These are phyloP conservation scores for Oreortyx pictus DNA, from an alignment of 2,797 vertebrate genomes.

Conservation along the genomic window DNA sequence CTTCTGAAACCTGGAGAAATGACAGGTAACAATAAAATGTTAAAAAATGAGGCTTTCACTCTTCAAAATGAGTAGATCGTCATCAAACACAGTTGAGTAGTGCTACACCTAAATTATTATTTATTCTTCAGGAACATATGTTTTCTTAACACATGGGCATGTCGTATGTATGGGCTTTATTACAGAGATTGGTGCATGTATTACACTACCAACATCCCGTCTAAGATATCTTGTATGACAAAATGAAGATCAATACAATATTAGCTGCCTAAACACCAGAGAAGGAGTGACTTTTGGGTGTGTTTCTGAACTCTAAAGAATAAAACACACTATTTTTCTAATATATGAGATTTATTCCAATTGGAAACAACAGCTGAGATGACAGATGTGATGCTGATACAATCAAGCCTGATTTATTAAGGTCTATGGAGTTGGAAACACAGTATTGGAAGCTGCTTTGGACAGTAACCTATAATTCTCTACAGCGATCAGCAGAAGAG, in stretches of 20 bases:
- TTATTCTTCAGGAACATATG: not conserved
- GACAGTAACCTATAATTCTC: constrained; percentile 37
- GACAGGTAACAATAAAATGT: not conserved
- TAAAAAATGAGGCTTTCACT: not conserved
- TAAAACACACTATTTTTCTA: not conserved
- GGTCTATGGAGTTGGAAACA: not conserved
- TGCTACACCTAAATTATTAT: not conserved
- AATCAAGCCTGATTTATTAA: constrained; percentile 48
- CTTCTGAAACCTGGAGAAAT: not conserved
- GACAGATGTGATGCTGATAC: constrained; percentile 49
- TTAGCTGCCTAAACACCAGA: not conserved
- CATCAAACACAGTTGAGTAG: not conserved
- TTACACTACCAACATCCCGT: not conserved
- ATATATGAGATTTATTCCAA: not conserved
- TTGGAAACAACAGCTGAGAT: constrained; percentile 15
- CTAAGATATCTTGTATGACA: not conserved
- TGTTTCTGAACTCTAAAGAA: not conserved
- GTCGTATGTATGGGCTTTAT: not conserved
- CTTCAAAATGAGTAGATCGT: not conserved
- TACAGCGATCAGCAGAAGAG: not conserved
- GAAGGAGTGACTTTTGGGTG: not conserved
- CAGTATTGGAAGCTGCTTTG: not conserved
- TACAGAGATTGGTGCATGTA: not conserved
- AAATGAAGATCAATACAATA: not conserved
- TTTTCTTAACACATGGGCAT: not conserved